Base-by-base conservation (phyloP, 1,140 invertebrate species). In the Caenorhabditis brenneri region DNA sequence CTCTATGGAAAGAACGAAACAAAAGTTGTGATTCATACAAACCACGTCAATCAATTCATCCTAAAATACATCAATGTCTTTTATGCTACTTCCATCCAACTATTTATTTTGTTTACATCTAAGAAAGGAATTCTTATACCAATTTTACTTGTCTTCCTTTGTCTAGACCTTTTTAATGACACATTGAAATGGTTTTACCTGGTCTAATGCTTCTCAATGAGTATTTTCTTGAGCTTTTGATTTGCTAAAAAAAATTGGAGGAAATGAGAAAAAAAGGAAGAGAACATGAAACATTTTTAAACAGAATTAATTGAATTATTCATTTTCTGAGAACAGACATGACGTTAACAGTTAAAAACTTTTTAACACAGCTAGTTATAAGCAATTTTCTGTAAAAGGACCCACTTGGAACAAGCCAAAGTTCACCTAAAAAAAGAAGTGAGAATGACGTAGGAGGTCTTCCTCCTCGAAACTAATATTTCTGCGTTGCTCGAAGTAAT, bases 331-430 rank as follows among this genome's bases (percentile, higher is more conserved):
- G 53, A 55, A 55, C 53, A 55, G 24, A 27, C 22, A 55, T 55
- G 53, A 29, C 49, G 49, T 51, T 51, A 51, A n/a, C 42, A 51
- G 49, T 19, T 51, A n/a, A 29, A 55, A 24, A 24, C 12, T 24
- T 55, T 55, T 9, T 19, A 65, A 22, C 2, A 19, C 15, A 31
- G 31, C 31, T 2, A 22, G 58, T 65, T 6, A 33, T 65, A 65
- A 65, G 58, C 58, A 65, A n/a, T 33, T 19, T 31, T 19, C 36
- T 65, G 33, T 65, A 9, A 10, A 29, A 33, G 29, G 36, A 24
- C 16, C 33, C 36, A 74, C 65, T 74, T 74, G 65, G 46, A 42
- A 31, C n/a, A n/a, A 74, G 65, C n/a, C 65, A 74, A 74, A 74
- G 65, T 74, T 74, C 65, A 74, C 65, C 15, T 29, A 74, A 42